These are phyloP conservation scores for Tetramorium bicarinatum DNA, from an alignment of 2,888 invertebrate species.

Conservation along the genomic window DNA sequence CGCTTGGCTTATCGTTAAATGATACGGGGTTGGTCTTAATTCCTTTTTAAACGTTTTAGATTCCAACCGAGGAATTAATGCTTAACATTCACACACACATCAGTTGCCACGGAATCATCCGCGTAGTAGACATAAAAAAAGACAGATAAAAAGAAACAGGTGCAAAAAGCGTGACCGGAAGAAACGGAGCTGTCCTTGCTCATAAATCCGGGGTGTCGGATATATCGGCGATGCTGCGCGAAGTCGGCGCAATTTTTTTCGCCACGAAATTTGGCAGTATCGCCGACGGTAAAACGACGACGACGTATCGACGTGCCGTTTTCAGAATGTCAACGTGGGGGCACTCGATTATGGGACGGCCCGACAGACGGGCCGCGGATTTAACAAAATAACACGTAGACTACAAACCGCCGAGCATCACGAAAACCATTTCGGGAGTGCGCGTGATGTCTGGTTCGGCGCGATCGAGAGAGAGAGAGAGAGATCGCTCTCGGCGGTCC, in stretches of 20 bases:
- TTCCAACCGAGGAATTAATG: neutral
- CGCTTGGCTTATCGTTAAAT: neutral
- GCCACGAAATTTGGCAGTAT: constrained; percentile 5
- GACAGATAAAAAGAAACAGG: neutral
- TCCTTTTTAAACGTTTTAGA: neutral
- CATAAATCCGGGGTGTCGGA: constrained; percentile 8
- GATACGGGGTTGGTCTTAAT: neutral
- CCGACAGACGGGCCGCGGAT: neutral
- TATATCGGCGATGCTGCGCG: constrained; percentile 11
- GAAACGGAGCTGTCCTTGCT: neutral
- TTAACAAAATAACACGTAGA: constrained; percentile 14
- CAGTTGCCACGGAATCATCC: too few relatives aligned
- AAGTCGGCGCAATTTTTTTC: constrained; percentile 17
- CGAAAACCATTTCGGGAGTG: constrained; percentile 23
- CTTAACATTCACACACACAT: neutral
- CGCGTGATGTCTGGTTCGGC: constrained; percentile 6
- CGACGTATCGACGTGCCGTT: constrained; percentile 44
- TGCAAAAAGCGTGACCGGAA: neutral
- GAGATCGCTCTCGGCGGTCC: constrained; percentile 16
- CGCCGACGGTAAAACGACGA: constrained; percentile 5
- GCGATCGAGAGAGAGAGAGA: constrained; percentile 34
- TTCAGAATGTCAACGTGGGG: constrained; percentile 22
- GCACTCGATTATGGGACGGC: neutral
- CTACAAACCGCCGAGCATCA: constrained; percentile 5
- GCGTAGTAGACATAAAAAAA: too few relatives aligned